A percentile compares a stretch with the other conserved stretches of the same genome.
phyloP scores from a whole-genome alignment of 1,140 invertebrate species.

The Drosophila bocki region DNA sequence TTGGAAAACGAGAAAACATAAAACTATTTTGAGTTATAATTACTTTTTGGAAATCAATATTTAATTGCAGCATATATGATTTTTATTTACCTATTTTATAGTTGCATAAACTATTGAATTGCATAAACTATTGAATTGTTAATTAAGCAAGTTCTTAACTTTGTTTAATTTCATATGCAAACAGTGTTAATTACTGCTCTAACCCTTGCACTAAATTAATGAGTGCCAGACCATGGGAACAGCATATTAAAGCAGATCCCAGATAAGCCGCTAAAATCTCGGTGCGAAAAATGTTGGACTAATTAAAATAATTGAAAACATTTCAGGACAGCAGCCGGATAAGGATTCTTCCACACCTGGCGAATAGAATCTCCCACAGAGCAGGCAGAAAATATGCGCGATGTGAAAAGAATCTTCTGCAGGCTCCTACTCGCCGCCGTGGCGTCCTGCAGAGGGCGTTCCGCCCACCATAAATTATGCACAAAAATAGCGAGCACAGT shows the following conservation, averaged over 20 bases:
- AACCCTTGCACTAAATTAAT: conserved; percentile 2
- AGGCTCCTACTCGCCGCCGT: background rate
- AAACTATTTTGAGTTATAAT: too few relatives aligned
- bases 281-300: conserved; percentile 40
- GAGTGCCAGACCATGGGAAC: background rate
- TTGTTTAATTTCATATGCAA: background rate
- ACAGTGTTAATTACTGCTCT: background rate
- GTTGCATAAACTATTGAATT: background rate
- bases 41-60: background rate
- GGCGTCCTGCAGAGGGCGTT: conserved; percentile 19
- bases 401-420: conserved; percentile 6
- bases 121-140: background rate
- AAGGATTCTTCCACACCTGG: conserved; percentile 3
- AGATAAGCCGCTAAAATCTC: conserved; percentile 52
- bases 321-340: conserved; percentile 13
- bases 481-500: conserved; percentile 76
- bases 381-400: conserved; percentile 53
- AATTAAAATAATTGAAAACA: conserved; percentile 77
- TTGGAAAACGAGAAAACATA: too few relatives aligned
- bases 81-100: background rate
- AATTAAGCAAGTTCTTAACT: background rate
- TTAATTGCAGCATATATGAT: background rate
- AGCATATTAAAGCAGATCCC: conserved; percentile 6
- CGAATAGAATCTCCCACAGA: conserved; percentile 10
- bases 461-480: conserved; percentile 74